Evolutionary conservation across 2,797 vertebrate genomes (phyloP), one percentile per base, ranked within the genome.

Genomic region (Acipenser transmontanus): DNA sequence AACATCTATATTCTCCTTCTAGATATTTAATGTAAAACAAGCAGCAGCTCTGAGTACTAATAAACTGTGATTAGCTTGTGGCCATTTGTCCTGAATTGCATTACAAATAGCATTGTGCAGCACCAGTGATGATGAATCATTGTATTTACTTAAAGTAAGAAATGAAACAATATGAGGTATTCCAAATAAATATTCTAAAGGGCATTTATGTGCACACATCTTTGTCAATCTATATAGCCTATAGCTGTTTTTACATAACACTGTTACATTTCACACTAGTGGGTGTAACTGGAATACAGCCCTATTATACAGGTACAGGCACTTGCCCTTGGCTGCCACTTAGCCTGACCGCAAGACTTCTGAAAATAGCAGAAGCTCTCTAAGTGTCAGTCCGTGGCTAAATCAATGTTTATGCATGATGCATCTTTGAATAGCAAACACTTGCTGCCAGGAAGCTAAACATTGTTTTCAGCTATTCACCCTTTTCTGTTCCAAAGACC

Each of bases 341-440:
- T 81, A 85, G 76, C 71, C 65, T 80, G 81, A 81, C 83, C 77
- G 81, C 54, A 70, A 78, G 75, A 56, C 73, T 82, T 83, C 83
- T 80, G 71, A 71, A 83, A 83, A 84, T 67, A 85, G 82, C 71
- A 75, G 77, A 83, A 73, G 77, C 80, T 85, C 86, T 84, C 70
- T 74, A 80, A 81, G 78, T 84, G 82, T 89, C 81, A 83, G 81
- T 81, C 88, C 80, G 72, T 83, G 81, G 80, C 82, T 81, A 86
- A 88, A 88, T 89, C 87, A 84, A 89, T 91, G 86, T 90, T 90
- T 89, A 90, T 90, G 87, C 88, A 88, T 86, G 87, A 85, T 80
- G 74, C 80, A 83, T 76, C 76, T 80, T 80, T 88, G 85, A 90
- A 89, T 85, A 84, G 85, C 87, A 84, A 86, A 85, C 84, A 80